Percentiles rank a stretch among this genome's conserved stretches.
These are phyloP conservation scores for Corythornis vintsioides DNA, from an alignment of 2,113 vertebrate genomes.

Conservation along the genomic window DNA sequence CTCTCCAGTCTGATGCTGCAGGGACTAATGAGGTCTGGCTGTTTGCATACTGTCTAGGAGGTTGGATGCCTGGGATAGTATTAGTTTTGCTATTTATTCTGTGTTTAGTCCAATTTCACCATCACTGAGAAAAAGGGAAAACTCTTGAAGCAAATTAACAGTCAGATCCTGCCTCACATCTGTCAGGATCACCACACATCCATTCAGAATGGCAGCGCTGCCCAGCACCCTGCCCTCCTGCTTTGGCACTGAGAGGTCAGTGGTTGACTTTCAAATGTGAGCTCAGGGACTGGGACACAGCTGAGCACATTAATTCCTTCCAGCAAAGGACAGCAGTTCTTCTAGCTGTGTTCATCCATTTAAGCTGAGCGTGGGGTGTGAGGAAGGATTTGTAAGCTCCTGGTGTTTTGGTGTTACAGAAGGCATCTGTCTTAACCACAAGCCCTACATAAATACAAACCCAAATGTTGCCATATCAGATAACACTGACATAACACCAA, in stretches of 20 bases:
- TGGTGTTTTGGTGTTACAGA: not conserved
- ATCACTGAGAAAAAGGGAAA: not conserved
- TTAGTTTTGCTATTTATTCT: not conserved
- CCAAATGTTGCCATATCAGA: not conserved
- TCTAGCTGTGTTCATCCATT: not conserved
- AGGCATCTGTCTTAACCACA: not conserved
- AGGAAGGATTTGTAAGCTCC: not conserved
- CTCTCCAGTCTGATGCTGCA: not conserved
- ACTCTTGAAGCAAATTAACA: not conserved
- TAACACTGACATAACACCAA: not conserved
- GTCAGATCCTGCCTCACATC: not conserved
- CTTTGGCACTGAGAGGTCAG: not conserved
- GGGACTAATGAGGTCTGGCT: not conserved
- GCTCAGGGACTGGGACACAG: not conserved
- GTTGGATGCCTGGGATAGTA: not conserved
- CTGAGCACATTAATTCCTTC: not conserved
- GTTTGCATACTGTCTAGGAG: not conserved
- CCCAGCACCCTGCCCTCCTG: not conserved
- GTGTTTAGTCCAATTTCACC: not conserved
- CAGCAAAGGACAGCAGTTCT: slow-evolving; percentile 1
- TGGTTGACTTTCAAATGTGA: not conserved
- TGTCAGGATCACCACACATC: not conserved
- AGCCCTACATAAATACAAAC: not conserved
- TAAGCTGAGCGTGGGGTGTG: not conserved
- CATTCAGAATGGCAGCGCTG: not conserved